phyloP scores from a whole-genome alignment of 1,140 invertebrate genomes.

The Drosophila triauraria region DNA sequence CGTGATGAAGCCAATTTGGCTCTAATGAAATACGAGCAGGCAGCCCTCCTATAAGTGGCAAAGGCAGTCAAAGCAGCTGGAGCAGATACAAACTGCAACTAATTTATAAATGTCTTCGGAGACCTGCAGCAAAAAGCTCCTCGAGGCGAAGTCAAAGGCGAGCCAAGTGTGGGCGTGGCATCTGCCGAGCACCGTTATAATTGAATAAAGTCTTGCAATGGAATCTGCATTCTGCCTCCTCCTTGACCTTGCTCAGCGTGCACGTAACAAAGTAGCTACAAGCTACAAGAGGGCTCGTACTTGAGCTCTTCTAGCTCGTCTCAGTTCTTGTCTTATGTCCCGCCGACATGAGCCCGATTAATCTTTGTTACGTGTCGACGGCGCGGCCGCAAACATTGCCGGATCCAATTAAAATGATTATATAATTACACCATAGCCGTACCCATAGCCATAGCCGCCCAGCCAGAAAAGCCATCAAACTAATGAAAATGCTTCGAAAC shows the following conservation, averaged over 20 bases:
- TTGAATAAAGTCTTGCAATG: conserved; percentile 8
- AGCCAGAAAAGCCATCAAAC: conserved; percentile 58
- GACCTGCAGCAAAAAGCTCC: conserved; percentile 15
- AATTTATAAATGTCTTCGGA: conserved; percentile 61
- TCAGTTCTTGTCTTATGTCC: conserved; percentile 22
- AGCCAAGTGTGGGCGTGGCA: conserved; percentile 24
- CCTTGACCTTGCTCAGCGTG: conserved; percentile 27
- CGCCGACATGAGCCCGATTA: conserved; percentile 62
- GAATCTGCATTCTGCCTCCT: conserved; percentile 35
- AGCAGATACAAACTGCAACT: conserved; percentile 69
- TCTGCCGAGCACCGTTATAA: conserved; percentile 19
- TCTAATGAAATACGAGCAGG: conserved; percentile 66
- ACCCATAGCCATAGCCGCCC: neutral
- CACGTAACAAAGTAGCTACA: conserved; percentile 26
- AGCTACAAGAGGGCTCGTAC: conserved; percentile 3
- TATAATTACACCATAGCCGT: conserved; percentile 60
- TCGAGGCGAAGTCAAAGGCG: conserved; percentile 8
- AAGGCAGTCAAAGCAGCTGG: conserved; percentile 16
- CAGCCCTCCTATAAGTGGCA: conserved; percentile 7
- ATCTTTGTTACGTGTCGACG: conserved; percentile 67
- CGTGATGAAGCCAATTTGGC: conserved; percentile 64
- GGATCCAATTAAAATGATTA: conserved; percentile 76
- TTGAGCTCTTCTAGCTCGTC: conserved; percentile 13
- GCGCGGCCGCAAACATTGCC: too few relatives aligned
- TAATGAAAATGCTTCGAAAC: conserved; percentile 65